A percentile compares a stretch with the other conserved stretches of the same genome.
Conservation (phyloP, 2,888 invertebrate species). For the Athalia rosae region DNA sequence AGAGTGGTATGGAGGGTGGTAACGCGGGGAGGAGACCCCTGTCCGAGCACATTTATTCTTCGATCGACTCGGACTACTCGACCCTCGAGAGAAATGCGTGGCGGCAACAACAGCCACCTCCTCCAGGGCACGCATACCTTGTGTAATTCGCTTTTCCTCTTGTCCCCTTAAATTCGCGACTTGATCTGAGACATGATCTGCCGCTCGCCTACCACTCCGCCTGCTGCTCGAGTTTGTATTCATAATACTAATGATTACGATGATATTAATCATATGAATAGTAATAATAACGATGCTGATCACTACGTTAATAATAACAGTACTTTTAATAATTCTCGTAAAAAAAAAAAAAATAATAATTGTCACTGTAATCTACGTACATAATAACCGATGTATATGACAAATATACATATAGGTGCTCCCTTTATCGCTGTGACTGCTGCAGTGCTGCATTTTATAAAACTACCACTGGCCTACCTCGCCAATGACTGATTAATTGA, state of each 20-base stretch:
- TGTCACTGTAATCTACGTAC: conserved; percentile 41
- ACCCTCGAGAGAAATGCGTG: conserved; percentile 83
- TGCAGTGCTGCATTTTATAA: conserved; percentile 53
- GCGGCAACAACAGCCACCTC: conserved; percentile 75
- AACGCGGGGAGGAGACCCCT: conserved; percentile 78
- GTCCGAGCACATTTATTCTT: conserved; percentile 92
- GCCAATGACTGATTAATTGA: conserved; percentile 62
- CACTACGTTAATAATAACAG: conserved; percentile 6
- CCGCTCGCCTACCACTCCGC: conserved; percentile 57
- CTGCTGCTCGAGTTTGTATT: conserved; percentile 39
- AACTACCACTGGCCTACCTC: conserved; percentile 66
- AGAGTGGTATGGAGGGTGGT: conserved; percentile 62
- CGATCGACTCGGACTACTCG: conserved; percentile 92
- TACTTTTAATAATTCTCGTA: background rate
- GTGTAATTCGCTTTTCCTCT: conserved; percentile 72
- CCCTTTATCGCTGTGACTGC: conserved; percentile 47
- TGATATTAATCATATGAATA: conserved; percentile 9
- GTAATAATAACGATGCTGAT: background rate
- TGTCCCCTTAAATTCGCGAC: too few relatives aligned
- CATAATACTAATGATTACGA: conserved; percentile 16
- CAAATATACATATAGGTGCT: conserved; percentile 40
- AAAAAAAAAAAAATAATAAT: conserved; percentile 14
- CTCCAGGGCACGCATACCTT: conserved; percentile 73
- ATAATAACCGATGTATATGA: conserved; percentile 39
- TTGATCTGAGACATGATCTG: conserved; percentile 74